Conservation (phyloP, 2,797 vertebrate species). For the Euthynnus affinis region DNA sequence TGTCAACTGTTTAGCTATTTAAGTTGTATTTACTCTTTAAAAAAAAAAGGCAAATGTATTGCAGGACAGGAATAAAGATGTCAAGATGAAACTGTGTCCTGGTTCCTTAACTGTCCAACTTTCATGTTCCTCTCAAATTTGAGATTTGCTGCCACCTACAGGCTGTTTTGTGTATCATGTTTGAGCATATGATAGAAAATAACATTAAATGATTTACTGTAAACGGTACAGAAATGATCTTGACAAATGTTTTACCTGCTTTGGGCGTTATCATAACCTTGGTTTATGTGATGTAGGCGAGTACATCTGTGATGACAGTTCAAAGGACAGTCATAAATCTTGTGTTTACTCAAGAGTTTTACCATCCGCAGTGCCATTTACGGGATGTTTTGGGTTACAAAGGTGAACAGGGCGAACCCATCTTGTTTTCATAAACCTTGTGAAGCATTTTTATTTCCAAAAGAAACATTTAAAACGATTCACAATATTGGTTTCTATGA, state of each 20-base stretch:
- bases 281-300: background rate
- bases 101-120: background rate
- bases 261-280: background rate
- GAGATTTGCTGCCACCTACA: constrained; percentile 70
- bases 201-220: background rate
- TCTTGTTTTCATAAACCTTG: background rate
- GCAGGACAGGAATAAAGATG: constrained; percentile 84
- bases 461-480: background rate
- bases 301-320: constrained; percentile 10
- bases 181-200: background rate
- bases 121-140: constrained; percentile 6
- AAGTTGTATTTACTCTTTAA: constrained; percentile 84
- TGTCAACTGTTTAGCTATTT: constrained; percentile 82
- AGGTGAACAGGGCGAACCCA: background rate
- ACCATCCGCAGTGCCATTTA: background rate
- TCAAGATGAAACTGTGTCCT: constrained; percentile 63
- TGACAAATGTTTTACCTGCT: background rate
- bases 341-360: constrained; percentile 11
- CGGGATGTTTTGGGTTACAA: background rate
- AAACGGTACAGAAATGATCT: background rate
- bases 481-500: background rate
- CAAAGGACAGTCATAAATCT: constrained; percentile 54
- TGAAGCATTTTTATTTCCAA: background rate
- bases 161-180: constrained; percentile 18
- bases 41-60: constrained; percentile 81